A percentile compares a stretch with the other conserved stretches of the same genome.
These are phyloP conservation scores for Glyphotaelius pellucidus DNA, from an alignment of 2,888 invertebrate genomes.

Conservation along the genomic window DNA sequence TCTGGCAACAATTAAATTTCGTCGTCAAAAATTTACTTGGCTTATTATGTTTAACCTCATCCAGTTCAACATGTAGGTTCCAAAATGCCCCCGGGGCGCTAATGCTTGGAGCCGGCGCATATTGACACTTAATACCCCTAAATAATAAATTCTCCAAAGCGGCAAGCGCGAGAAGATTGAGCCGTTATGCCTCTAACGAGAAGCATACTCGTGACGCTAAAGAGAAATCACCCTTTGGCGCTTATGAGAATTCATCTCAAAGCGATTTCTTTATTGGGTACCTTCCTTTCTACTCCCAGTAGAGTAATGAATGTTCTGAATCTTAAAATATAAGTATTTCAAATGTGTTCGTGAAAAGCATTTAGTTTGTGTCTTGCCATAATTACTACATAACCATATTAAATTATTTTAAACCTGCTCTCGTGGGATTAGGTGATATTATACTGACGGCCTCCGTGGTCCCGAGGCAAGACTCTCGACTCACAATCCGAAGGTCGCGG, in stretches of 20 bases:
- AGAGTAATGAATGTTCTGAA: not conserved
- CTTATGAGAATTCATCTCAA: not conserved
- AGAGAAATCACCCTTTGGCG: not conserved
- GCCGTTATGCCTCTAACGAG: not conserved
- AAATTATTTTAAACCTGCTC: no score
- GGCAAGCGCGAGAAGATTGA: not conserved
- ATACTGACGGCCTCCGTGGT: no score
- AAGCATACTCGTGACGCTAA: not conserved
- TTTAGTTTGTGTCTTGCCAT: no score
- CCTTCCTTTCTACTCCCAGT: not conserved
- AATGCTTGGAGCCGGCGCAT: not conserved
- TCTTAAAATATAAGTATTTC: not conserved
- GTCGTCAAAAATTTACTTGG: no score
- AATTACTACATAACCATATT: no score
- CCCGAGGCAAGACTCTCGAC: no score
- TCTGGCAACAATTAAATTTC: no score
- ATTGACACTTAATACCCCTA: not conserved
- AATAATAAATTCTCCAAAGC: not conserved
- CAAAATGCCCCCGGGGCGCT: not conserved
- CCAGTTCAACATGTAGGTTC: not conserved
- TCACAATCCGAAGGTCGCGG: no score
- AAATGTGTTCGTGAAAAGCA: no score
- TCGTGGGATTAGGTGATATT: no score
- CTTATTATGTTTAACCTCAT: not conserved
- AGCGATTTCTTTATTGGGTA: not conserved